phyloP scores from a whole-genome alignment of 2,888 invertebrate genomes.

The Barypeithes pellucidus region DNA sequence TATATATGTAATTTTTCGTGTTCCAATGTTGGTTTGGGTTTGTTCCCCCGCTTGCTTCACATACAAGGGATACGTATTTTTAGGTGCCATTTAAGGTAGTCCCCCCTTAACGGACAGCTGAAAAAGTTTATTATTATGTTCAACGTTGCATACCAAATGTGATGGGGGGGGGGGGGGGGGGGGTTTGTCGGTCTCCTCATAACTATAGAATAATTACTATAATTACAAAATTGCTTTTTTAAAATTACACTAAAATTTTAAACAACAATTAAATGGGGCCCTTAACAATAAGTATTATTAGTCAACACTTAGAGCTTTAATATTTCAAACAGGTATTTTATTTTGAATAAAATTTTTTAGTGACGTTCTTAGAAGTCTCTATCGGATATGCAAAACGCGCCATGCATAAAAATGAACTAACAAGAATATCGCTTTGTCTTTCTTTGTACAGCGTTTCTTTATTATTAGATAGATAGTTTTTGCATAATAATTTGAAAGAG shows the following conservation, averaged over 20 bases:
- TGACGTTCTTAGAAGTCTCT: constrained; percentile 63
- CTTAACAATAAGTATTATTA: constrained; percentile 44
- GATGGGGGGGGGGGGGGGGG: too few relatives aligned
- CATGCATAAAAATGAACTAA: constrained; percentile 63
- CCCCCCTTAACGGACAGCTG: too few relatives aligned
- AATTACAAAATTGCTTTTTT: too few relatives aligned
- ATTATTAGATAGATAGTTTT: constrained; percentile 51
- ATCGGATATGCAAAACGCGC: constrained; percentile 66
- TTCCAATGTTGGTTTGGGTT: too few relatives aligned
- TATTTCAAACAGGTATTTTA: constrained; percentile 55
- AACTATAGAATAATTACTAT: too few relatives aligned
- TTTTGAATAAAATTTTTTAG: constrained; percentile 58
- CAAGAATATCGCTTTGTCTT: constrained; percentile 59
- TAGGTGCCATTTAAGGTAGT: too few relatives aligned
- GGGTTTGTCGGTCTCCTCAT: too few relatives aligned
- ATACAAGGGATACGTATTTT: too few relatives aligned
- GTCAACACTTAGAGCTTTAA: constrained; percentile 49
- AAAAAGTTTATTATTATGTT: too few relatives aligned
- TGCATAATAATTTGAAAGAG: constrained; percentile 54
- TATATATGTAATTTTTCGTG: too few relatives aligned
- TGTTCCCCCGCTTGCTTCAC: too few relatives aligned
- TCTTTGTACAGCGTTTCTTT: constrained; percentile 58
- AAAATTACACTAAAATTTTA: neutral
- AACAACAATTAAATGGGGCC: constrained; percentile 30
- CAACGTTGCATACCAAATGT: too few relatives aligned